Percentiles rank a stretch among this genome's conserved stretches.
Conservation (phyloP, 2,888 invertebrate genomes). For the Urechis unicinctus region DNA sequence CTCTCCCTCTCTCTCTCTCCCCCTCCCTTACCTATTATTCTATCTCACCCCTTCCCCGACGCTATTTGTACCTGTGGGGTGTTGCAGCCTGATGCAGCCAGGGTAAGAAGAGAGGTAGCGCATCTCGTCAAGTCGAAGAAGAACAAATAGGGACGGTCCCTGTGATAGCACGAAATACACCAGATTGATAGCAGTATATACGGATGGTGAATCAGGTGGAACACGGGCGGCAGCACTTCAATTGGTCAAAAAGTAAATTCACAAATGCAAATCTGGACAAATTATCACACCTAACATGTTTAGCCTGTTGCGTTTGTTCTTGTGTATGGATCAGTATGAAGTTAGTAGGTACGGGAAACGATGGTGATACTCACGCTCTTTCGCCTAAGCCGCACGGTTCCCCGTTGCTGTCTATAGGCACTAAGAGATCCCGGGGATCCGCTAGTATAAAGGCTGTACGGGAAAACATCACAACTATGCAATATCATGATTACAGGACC, state of each 20-base stretch:
- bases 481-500: no score
- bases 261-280: no score
- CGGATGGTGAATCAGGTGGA: not conserved
- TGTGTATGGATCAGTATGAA: no score
- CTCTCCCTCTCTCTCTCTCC: no score
- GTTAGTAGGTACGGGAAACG: no score
- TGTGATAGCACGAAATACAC: no score
- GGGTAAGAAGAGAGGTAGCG: not conserved
- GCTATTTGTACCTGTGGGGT: constrained; percentile 1
- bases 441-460: not conserved
- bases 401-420: not conserved
- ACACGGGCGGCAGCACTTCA: no score
- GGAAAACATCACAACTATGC: not conserved
- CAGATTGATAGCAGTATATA: not conserved
- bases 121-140: constrained; percentile 71
- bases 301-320: no score
- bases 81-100: not conserved
- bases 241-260: no score
- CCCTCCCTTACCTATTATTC: no score
- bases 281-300: no score
- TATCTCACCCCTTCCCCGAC: no score
- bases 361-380: not conserved
- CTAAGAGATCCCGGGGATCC: not conserved
- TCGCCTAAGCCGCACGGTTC: not conserved
- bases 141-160: constrained; percentile 37